phyloP scores from a whole-genome alignment of 2,113 vertebrate species.

The Morone saxatilis region DNA sequence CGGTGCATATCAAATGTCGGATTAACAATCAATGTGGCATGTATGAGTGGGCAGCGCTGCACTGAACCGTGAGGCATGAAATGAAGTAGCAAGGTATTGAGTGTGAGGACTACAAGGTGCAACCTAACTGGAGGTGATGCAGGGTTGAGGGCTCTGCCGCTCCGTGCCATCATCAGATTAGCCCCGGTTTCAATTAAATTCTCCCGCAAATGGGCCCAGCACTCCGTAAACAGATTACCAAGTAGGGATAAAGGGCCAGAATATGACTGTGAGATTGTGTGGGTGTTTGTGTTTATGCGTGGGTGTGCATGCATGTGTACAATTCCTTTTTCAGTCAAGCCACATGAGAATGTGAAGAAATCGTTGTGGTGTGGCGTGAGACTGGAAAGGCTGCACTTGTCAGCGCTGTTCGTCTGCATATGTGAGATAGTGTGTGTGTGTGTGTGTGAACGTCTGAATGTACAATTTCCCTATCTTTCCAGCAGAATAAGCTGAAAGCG shows the following conservation, averaged over 20 bases:
- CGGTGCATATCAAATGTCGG: conserved; percentile 71
- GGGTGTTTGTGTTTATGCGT: conserved; percentile 32
- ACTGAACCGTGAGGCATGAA: conserved; percentile 76
- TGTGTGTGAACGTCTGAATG: conserved; percentile 40
- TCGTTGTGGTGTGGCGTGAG: conserved; percentile 26
- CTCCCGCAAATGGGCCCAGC: conserved; percentile 67
- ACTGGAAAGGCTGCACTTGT: conserved; percentile 58
- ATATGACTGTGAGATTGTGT: conserved; percentile 60
- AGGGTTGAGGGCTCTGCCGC: conserved; percentile 45
- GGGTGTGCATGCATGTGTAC: conserved; percentile 22
- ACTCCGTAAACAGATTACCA: conserved; percentile 76
- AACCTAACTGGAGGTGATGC: conserved; percentile 62
- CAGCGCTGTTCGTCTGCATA: conserved; percentile 40
- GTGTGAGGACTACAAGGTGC: conserved; percentile 63
- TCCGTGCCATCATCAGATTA: conserved; percentile 77
- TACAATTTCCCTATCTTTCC: conserved; percentile 65
- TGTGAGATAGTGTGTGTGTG: conserved; percentile 52
- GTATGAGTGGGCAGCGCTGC: conserved; percentile 64
- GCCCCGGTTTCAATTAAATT: conserved; percentile 78
- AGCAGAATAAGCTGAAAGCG: conserved; percentile 57
- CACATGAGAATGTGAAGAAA: conserved; percentile 53
- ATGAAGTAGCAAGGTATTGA: conserved; percentile 71
- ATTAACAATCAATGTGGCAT: conserved; percentile 76
- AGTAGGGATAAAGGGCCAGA: conserved; percentile 64
- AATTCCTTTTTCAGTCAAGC: conserved; percentile 37